Evolutionary conservation across 2,888 invertebrate genomes (phyloP).

Genomic region (Orthonevra nobilis): DNA sequence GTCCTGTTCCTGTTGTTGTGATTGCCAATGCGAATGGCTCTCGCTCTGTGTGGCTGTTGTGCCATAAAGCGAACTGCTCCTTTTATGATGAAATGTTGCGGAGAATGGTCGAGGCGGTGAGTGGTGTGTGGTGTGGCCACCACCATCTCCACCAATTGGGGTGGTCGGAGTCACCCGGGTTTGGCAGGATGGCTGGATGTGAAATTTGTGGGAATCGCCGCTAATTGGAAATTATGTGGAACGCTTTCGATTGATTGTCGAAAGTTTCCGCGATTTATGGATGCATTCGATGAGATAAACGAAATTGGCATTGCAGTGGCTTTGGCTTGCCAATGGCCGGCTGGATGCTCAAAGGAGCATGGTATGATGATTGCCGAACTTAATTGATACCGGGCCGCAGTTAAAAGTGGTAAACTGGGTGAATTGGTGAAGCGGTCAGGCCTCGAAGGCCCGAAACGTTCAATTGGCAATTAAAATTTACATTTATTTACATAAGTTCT

Average conservation of each 20-base stretch:
- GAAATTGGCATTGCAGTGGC: constrained; percentile 50
- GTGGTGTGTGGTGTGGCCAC: too few relatives aligned
- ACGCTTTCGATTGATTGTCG: constrained; percentile 67
- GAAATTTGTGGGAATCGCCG: constrained; percentile 66
- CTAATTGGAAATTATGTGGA: constrained; percentile 70
- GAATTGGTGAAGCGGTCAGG: too few relatives aligned
- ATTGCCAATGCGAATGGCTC: neutral
- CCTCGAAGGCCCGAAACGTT: constrained; percentile 36
- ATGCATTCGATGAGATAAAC: constrained; percentile 43
- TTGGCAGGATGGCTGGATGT: constrained; percentile 41
- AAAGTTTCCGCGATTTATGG: constrained; percentile 66
- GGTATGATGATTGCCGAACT: constrained; percentile 46
- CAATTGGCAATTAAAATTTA: constrained; percentile 60
- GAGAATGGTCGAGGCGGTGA: neutral
- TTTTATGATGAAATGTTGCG: constrained; percentile 16
- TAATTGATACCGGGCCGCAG: constrained; percentile 68
- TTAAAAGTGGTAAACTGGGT: constrained; percentile 60
- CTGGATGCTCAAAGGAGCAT: constrained; percentile 8
- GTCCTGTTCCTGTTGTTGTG: constrained; percentile 53
- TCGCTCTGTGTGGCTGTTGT: neutral
- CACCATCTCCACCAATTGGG: neutral
- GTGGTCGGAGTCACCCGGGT: constrained; percentile 13
- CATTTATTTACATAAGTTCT: constrained; percentile 64
- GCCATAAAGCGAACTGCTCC: neutral
- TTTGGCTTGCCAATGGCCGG: neutral